phyloP scores from a whole-genome alignment of 2,888 invertebrate species.

The Phengaris alcon region DNA sequence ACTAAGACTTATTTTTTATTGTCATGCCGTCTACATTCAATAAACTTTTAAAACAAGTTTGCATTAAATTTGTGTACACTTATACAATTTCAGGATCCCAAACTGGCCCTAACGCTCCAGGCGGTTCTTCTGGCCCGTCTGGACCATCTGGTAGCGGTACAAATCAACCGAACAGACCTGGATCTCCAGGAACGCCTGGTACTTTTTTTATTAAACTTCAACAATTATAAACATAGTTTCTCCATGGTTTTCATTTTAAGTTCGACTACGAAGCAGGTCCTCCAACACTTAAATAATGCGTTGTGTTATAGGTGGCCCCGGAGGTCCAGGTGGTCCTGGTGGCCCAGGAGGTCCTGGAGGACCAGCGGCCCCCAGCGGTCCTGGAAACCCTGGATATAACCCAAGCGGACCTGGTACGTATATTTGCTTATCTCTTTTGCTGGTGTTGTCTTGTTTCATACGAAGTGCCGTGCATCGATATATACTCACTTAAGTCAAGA shows the following conservation, averaged over 20 bases:
- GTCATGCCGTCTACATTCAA: neutral
- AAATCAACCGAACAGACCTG: constrained; percentile 26
- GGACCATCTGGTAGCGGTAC: constrained; percentile 32
- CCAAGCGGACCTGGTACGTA: constrained; percentile 34
- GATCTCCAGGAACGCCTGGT: constrained; percentile 35
- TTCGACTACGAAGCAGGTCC: neutral
- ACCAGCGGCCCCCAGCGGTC: constrained; percentile 33
- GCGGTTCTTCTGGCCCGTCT: neutral
- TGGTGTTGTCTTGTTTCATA: neutral
- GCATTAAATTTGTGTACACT: neutral
- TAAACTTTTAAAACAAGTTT: neutral
- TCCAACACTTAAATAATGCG: neutral
- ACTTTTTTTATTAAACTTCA: neutral
- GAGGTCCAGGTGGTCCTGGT: constrained; percentile 40
- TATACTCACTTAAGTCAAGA: no score
- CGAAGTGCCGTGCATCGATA: neutral
- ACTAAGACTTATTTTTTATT: neutral
- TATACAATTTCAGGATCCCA: neutral
- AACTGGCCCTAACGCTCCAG: constrained; percentile 34
- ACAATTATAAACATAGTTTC: neutral
- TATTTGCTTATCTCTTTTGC: neutral
- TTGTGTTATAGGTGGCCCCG: neutral
- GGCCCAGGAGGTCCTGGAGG: constrained; percentile 38
- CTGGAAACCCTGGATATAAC: constrained; percentile 55
- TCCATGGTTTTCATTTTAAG: neutral